Percentiles rank a stretch among this genome's conserved stretches.
Conservation (phyloP, 1,140 invertebrate species). For the Microplitis demolitor region DNA sequence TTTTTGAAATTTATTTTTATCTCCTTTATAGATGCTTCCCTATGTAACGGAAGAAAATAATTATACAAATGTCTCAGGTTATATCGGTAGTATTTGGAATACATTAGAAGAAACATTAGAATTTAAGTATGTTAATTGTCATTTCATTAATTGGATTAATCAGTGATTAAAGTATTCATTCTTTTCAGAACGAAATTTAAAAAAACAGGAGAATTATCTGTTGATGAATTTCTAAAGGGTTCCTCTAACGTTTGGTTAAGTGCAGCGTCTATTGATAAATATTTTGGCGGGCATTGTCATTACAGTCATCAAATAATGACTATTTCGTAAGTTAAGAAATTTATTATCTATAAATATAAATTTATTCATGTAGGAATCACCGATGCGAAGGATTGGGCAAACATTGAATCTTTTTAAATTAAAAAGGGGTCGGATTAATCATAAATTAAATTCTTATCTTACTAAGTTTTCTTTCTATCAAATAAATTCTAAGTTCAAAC, state of each 20-base stretch:
- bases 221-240: neutral
- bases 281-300: neutral
- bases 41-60: constrained; percentile 26
- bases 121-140: constrained; percentile 33
- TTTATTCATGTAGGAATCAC: neutral
- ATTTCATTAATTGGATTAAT: neutral
- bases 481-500: neutral
- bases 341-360: neutral
- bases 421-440: too few relatives aligned
- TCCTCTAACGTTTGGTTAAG: neutral
- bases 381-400: neutral
- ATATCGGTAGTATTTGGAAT: constrained; percentile 41
- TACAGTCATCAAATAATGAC: neutral
- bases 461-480: neutral
- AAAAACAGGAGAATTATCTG: neutral
- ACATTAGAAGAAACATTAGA: constrained; percentile 33
- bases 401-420: neutral
- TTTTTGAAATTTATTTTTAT: neutral
- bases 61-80: constrained; percentile 31
- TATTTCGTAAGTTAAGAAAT: neutral
- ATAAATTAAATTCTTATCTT: too few relatives aligned
- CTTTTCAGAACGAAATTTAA: neutral
- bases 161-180: neutral
- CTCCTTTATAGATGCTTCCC: constrained; percentile 30
- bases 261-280: neutral